Conservation (phyloP, 1,140 invertebrate genomes). For the Papilio machaon region DNA sequence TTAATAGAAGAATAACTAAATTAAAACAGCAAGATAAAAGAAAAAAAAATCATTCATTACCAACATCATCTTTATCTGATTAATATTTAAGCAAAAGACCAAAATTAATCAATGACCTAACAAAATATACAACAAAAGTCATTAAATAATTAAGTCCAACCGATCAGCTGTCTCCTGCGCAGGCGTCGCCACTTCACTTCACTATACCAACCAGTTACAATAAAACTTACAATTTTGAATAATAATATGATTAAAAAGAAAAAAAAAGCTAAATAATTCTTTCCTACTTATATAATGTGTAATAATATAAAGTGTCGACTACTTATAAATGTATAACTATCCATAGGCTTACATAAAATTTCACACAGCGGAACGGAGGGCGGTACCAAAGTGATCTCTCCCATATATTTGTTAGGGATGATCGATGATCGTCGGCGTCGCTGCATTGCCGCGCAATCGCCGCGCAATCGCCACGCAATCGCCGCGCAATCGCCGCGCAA, state of each 20-base stretch:
- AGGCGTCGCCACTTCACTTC: slow-evolving; percentile 70
- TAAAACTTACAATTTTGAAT: slow-evolving; percentile 81
- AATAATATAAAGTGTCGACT: slow-evolving; percentile 82
- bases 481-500: too few relatives aligned
- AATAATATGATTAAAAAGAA: slow-evolving; percentile 80
- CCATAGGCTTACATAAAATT: slow-evolving; percentile 77
- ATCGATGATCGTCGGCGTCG: not conserved
- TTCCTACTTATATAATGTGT: slow-evolving; percentile 81
- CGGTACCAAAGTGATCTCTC: slow-evolving; percentile 5
- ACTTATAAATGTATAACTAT: slow-evolving; percentile 81
- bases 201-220: slow-evolving; percentile 76
- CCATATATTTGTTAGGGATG: not conserved
- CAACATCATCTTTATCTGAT: slow-evolving; percentile 78
- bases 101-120: slow-evolving; percentile 82
- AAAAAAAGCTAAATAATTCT: slow-evolving; percentile 80
- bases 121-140: slow-evolving; percentile 82
- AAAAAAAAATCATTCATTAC: slow-evolving; percentile 75
- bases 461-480: too few relatives aligned
- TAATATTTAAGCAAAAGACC: slow-evolving; percentile 75
- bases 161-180: slow-evolving; percentile 65
- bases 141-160: slow-evolving; percentile 80
- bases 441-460: too few relatives aligned
- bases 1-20: slow-evolving; percentile 82
- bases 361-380: slow-evolving; percentile 69
- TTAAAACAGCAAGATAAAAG: slow-evolving; percentile 82